Evolutionary conservation across 2,888 invertebrate species (phyloP).

Genomic region (Lochmaea capreae): DNA sequence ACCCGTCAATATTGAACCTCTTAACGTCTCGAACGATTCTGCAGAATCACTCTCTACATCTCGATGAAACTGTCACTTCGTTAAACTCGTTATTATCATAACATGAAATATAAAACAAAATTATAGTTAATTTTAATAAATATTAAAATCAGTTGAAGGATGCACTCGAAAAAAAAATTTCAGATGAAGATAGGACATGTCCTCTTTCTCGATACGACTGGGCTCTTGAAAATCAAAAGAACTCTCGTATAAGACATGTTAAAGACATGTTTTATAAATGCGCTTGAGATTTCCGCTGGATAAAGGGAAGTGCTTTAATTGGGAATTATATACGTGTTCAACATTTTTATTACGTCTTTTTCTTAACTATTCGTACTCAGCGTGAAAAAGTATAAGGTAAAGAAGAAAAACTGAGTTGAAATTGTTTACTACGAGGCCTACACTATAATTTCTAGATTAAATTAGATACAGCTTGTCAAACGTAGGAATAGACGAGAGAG

Average conservation of each 20-base stretch:
- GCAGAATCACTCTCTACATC: constrained; percentile 39
- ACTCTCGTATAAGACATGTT: not conserved
- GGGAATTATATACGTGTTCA: constrained; percentile 8
- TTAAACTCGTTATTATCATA: constrained; percentile 27
- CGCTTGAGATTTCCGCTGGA: not conserved
- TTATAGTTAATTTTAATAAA: constrained; percentile 37
- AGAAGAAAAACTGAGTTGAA: too few relatives aligned
- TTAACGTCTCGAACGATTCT: constrained; percentile 29
- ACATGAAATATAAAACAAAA: constrained; percentile 36
- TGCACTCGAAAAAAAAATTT: not conserved
- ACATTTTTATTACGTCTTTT: not conserved
- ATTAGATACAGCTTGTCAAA: too few relatives aligned
- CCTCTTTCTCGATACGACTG: not conserved
- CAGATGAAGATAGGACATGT: constrained; percentile 15
- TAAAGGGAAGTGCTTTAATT: constrained; percentile 13
- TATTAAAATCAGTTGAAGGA: constrained; percentile 3
- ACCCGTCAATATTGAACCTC: constrained; percentile 23
- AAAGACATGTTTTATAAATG: constrained; percentile 4
- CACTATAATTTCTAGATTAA: too few relatives aligned
- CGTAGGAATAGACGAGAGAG: too few relatives aligned
- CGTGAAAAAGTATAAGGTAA: too few relatives aligned
- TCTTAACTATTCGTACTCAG: too few relatives aligned
- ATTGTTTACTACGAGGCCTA: too few relatives aligned
- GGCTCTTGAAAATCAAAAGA: constrained; percentile 16
- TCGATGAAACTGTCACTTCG: constrained; percentile 36